Evolutionary conservation across 1,140 invertebrate genomes (phyloP), one percentile per base, ranked within the genome.

Genomic region (Trichonephila clavata): DNA sequence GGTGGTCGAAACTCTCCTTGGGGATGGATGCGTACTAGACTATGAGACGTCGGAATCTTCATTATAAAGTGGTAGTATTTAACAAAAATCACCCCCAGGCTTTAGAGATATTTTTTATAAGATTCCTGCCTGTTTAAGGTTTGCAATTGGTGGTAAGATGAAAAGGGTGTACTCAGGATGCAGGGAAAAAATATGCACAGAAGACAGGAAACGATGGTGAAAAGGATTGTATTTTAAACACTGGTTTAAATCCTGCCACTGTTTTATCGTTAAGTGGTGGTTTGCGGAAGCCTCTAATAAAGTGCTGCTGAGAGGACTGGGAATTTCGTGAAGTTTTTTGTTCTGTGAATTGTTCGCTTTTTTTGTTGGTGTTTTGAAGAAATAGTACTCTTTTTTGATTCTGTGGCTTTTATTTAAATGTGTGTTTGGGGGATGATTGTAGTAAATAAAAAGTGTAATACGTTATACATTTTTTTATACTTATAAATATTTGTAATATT

Each of bases 1-100:
- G 61, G 24, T 84, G 16, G 83, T 18, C 14, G 57, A 84, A 59
- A 50, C 14, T 10, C 10, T 59, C n/a, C 50, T n/a, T 21, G 50
- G 43, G 81, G 43, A 57, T 21, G 0, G 20, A 16, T 50, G 24
- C 81, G 59, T 8, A 24, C 24, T 24, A 24, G 68, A 71, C 68
- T 71, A 13, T n/a, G n/a, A 32, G 68, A 71, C 68, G 68, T 71
- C 81, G n/a, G 43, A 32, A 84, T 84, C 81, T 43, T 50, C 57
- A 57, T 57, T 84, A 84, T n/a, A 84, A 43, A 57, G 81, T 57
- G 43, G 81, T 57, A 24, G 81, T 84, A 71, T 71, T 71, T 71
- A 71, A 71, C 68, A 32, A 71, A 24, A 14, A 71, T 71, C 68
- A 71, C 27, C 14, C 68, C 32, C 1, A 14, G 24, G 68, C 68